phyloP scores from a whole-genome alignment of 2,113 vertebrate genomes.

The Synodontis membranacea region DNA sequence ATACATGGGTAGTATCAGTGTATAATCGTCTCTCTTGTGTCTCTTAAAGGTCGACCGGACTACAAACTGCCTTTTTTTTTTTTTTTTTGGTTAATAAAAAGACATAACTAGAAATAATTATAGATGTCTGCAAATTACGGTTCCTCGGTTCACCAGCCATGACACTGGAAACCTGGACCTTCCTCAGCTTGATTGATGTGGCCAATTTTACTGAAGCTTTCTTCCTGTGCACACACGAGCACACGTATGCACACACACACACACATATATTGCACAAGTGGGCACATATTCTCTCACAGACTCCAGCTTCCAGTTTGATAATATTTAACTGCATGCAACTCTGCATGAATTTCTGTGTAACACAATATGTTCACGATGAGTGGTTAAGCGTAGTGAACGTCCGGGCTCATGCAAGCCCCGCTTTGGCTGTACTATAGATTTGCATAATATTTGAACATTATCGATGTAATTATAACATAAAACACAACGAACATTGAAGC shows the following conservation, averaged over 20 bases:
- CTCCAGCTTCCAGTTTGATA: constrained; percentile 20
- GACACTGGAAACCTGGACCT: constrained; percentile 22
- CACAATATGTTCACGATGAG: neutral
- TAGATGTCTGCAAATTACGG: neutral
- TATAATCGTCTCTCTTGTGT: neutral
- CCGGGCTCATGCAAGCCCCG: neutral
- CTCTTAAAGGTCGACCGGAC: neutral
- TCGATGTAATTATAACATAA: neutral
- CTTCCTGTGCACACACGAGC: constrained; percentile 19
- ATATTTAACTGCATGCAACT: constrained; percentile 28
- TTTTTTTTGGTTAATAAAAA: too few species aligned
- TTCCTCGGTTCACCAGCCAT: constrained; percentile 24
- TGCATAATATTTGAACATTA: neutral
- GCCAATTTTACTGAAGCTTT: constrained; percentile 43
- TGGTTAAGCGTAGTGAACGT: neutral
- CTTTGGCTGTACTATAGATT: neutral
- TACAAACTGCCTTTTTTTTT: neutral
- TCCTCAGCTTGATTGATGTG: constrained; percentile 42
- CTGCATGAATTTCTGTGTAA: constrained; percentile 9
- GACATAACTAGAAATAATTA: neutral
- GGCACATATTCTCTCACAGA: constrained; percentile 8
- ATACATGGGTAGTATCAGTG: neutral
- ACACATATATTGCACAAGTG: constrained; percentile 12
- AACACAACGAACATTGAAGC: constrained; percentile 25
- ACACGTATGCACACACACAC: constrained; percentile 9